phyloP scores from a whole-genome alignment of 2,113 vertebrate species.

The Pedionomus torquatus region DNA sequence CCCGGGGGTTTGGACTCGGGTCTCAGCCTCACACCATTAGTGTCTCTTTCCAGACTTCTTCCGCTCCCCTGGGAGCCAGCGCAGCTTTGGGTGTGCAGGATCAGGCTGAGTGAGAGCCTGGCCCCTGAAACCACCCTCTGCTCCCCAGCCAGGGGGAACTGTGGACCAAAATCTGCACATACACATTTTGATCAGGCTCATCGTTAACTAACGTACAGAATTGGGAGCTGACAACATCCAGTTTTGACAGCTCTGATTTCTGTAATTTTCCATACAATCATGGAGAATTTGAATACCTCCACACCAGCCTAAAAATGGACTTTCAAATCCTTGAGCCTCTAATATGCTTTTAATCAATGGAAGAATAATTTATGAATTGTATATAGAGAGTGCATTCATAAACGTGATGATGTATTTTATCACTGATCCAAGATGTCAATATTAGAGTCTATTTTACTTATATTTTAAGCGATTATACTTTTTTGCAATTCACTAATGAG shows the following conservation, averaged over 20 bases:
- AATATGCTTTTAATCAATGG: conserved; percentile 73
- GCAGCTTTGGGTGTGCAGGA: neutral
- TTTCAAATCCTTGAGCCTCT: conserved; percentile 72
- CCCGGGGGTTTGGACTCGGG: neutral
- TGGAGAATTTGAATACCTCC: conserved; percentile 79
- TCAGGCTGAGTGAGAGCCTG: neutral
- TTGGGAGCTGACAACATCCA: neutral
- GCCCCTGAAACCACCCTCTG: neutral
- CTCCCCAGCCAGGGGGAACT: neutral
- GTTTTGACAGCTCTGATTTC: conserved; percentile 21
- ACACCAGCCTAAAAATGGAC: conserved; percentile 77
- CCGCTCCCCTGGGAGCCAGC: neutral
- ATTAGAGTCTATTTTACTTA: conserved; percentile 79
- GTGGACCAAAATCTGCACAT: conserved; percentile 35
- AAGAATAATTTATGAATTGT: conserved; percentile 74
- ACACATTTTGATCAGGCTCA: conserved; percentile 1
- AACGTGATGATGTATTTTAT: conserved; percentile 77
- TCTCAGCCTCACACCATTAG: neutral
- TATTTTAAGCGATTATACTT: conserved; percentile 76
- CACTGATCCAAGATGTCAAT: conserved; percentile 76
- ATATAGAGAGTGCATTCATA: conserved; percentile 76
- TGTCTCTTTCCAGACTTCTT: neutral
- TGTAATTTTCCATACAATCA: conserved; percentile 53
- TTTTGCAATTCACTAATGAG: conserved; percentile 73
- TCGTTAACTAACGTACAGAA: conserved; percentile 35